Conservation (phyloP, 2,888 invertebrate species). For the Ernsta delagoae region DNA sequence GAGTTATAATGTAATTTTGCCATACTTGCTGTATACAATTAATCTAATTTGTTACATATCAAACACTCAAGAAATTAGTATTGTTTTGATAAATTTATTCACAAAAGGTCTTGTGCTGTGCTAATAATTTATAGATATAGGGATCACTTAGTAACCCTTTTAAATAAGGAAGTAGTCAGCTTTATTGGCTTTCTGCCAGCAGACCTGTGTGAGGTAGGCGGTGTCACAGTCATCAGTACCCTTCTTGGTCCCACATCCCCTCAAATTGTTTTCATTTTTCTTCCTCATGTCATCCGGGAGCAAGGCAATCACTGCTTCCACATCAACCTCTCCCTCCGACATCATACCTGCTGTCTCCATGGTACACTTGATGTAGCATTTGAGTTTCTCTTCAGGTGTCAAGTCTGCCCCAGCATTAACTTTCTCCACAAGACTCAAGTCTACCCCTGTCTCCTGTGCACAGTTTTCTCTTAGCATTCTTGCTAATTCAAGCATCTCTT, state of each 20-base stretch:
- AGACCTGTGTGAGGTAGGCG: constrained; percentile 70
- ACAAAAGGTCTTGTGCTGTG: too few species aligned
- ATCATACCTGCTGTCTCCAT: constrained; percentile 79
- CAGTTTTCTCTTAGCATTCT: constrained; percentile 70
- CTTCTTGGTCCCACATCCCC: constrained; percentile 62
- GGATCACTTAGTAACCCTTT: constrained; percentile 5
- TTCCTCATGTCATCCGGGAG: constrained; percentile 60
- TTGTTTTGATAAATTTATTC: too few species aligned
- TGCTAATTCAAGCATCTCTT: constrained; percentile 73
- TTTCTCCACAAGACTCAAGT: constrained; percentile 57
- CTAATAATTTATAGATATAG: background rate
- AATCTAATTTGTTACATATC: too few species aligned
- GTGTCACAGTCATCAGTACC: constrained; percentile 74
- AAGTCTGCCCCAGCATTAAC: constrained; percentile 67
- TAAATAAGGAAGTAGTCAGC: constrained; percentile 69
- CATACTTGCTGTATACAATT: too few species aligned
- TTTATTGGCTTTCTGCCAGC: constrained; percentile 71
- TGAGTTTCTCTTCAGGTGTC: constrained; percentile 60
- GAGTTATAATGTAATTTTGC: too few species aligned
- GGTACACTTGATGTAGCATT: constrained; percentile 75
- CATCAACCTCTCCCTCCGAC: constrained; percentile 65
- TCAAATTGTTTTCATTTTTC: constrained; percentile 54
- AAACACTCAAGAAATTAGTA: too few species aligned
- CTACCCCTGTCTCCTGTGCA: constrained; percentile 65
- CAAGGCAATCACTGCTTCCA: constrained; percentile 69